Evolutionary conservation across 2,888 invertebrate genomes (phyloP).

Genomic region (Salticus scenicus): DNA sequence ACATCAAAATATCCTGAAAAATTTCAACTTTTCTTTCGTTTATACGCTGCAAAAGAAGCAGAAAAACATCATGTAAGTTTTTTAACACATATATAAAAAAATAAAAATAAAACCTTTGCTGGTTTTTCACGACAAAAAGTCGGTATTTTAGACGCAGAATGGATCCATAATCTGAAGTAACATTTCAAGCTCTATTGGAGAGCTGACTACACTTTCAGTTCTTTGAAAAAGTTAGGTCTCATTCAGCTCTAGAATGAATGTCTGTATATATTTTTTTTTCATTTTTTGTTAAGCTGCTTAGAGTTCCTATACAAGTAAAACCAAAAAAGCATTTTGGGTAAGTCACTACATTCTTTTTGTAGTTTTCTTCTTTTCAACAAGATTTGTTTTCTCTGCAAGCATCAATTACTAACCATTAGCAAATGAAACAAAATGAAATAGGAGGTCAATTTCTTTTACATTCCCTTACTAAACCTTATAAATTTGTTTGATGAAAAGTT

Average conservation of each 20-base stretch:
- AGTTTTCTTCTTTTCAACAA: neutral
- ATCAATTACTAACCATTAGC: conserved; percentile 29
- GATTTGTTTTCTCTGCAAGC: conserved; percentile 12
- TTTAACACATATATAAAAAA: neutral
- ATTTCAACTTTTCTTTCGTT: no score
- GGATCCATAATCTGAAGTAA: conserved; percentile 9
- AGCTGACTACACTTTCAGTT: neutral
- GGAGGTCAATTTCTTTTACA: conserved; percentile 1
- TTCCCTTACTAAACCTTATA: neutral
- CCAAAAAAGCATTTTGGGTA: conserved; percentile 11
- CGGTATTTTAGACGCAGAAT: neutral
- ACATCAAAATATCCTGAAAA: no score
- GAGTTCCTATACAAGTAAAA: conserved; percentile 10
- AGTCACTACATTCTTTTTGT: conserved; percentile 14
- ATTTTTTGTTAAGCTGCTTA: conserved; percentile 23
- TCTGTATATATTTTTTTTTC: conserved; percentile 4
- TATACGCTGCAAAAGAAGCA: neutral
- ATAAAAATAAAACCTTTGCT: neutral
- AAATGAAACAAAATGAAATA: conserved; percentile 25
- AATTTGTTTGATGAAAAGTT: neutral
- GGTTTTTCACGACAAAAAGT: neutral
- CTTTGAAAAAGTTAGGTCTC: conserved; percentile 18
- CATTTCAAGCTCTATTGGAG: conserved; percentile 15
- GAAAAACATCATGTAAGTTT: neutral
- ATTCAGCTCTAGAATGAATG: conserved; percentile 7